Base-by-base conservation (phyloP, 1,140 invertebrate species). In the Drosophila novamexicana region DNA sequence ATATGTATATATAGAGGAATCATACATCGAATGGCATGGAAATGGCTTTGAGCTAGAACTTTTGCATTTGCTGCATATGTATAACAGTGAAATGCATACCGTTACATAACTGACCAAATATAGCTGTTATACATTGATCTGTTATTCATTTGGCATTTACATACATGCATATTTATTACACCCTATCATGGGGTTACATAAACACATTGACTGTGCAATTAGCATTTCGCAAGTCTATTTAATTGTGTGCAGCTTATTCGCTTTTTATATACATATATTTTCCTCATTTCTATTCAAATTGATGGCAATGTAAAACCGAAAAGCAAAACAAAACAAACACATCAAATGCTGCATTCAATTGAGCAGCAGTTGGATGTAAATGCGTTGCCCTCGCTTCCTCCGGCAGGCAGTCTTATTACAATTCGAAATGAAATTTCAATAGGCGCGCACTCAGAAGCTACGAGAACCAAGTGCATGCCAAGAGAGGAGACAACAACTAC, bases 391-490 rank as follows among this genome's bases (percentile, higher is more conserved):
- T 47, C 12, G 42, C 54, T 59, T 45, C 52, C 47, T 70, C 37
- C 18, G 44, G 37, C 56, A 63, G 44, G 37, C 56, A 63, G 59
- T 75, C 65, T 70, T 68, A 65, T 85, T 78, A 78, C 79, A 86
- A 88, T 82, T 82, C 72, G 64, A 79, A 88, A 79, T 83, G 58
- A 78, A 79, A 77, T 79, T 72, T 62, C 59, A 72, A 79, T 79
- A 79, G 75, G 64, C 75, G 61, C 29, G 34, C 36, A 73, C 39
- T 59, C 40, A 56, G 71, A 12, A 56, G 57, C 39, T 14, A 32
- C 44, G 22, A 50, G 52, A 52, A 36, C 34, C 73, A 79, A 79
- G 75, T 80, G 72, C 77, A 77, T 53, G 62, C 67, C 34, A 45
- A 18, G 47, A 39, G 52, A 53, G 37, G 45, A 56, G 44, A 66